Evolutionary conservation across 2,888 invertebrate genomes (phyloP).

Genomic region (Hofmannophila pseudospretella): DNA sequence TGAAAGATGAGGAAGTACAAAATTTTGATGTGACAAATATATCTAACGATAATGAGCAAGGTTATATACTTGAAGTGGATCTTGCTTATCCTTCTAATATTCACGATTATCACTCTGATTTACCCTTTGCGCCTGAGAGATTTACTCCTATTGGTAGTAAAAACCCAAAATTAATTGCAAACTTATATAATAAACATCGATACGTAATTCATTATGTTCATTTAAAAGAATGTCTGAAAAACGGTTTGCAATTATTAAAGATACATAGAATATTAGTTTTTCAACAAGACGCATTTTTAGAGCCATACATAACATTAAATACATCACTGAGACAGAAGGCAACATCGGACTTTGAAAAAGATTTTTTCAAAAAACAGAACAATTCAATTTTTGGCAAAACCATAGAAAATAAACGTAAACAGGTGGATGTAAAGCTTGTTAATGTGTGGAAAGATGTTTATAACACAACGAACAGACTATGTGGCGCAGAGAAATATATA

Average conservation of each 20-base stretch:
- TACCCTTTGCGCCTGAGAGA: conserved; percentile 13
- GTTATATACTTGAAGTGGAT: neutral
- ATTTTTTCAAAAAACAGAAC: conserved; percentile 6
- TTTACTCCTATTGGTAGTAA: conserved; percentile 8
- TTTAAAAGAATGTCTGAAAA: conserved; percentile 24
- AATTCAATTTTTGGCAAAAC: conserved; percentile 11
- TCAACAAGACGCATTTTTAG: no score
- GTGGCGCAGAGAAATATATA: conserved; percentile 5
- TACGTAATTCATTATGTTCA: conserved; percentile 30
- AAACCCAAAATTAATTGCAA: conserved; percentile 12
- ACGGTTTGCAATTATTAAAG: conserved; percentile 23
- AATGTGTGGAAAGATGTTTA: conserved; percentile 7
- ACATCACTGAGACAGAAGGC: conserved; percentile 2
- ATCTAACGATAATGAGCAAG: neutral
- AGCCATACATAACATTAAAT: conserved; percentile 21
- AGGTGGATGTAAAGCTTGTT: conserved; percentile 7
- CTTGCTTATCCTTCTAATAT: neutral
- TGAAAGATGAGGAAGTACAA: neutral
- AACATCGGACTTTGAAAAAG: neutral
- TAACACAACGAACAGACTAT: conserved; percentile 9
- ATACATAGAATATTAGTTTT: conserved; percentile 20
- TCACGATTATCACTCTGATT: conserved; percentile 11
- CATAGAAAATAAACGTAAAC: conserved; percentile 9
- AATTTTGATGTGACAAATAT: neutral
- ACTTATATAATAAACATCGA: conserved; percentile 22